Evolutionary conservation across 92 coral and sea anemone genomes (phyloP), one percentile per base, ranked within the genome.

Genomic region (Micromussa lordhowensis): DNA sequence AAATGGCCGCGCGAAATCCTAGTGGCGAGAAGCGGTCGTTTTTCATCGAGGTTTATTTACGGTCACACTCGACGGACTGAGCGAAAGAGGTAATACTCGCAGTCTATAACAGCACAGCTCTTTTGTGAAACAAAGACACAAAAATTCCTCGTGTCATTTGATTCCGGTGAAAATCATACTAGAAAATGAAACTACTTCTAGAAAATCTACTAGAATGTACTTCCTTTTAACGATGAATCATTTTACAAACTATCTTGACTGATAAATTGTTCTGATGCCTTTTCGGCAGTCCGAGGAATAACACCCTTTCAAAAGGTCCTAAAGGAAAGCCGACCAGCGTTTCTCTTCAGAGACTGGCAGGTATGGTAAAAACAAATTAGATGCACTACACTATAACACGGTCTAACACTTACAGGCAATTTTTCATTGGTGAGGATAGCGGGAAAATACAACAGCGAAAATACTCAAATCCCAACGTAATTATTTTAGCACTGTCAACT

Each of bases 311-410:
- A 58, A 84, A 21, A 84, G 71, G 68, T 0, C 36, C 81, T 11
- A 76, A 85, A 29, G 88, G 82, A 61, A 85, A 76, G 76, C 86
- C 91, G 2, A 32, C 87, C 48, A 90, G 80, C 64, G 81, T 84
- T 12, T 83, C 95, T 29, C 90, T 81, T 26, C 91, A 90, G 71
- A 88, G 88, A 71, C 75, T 89, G 63, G 83, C 81, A 80, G 92
- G 95, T 92, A 49, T 44, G 87, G 21, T 28, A 77, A 35, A 77
- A 72, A 34, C 5, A 31, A 72, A 44, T 40, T 53, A 59, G 26
- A 6, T 18, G 24, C 28, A 59, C 40, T 76, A 19, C 31, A 11
- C 24, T 19, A 19, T 44, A 77, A 8, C 69, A 24, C 1, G 11
- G n/a, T n/a, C n/a, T n/a, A n/a, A n/a, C n/a, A n/a, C n/a, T n/a